Evolutionary conservation across 1,140 invertebrate genomes (phyloP).

Genomic region (Hormaphis cornu): DNA sequence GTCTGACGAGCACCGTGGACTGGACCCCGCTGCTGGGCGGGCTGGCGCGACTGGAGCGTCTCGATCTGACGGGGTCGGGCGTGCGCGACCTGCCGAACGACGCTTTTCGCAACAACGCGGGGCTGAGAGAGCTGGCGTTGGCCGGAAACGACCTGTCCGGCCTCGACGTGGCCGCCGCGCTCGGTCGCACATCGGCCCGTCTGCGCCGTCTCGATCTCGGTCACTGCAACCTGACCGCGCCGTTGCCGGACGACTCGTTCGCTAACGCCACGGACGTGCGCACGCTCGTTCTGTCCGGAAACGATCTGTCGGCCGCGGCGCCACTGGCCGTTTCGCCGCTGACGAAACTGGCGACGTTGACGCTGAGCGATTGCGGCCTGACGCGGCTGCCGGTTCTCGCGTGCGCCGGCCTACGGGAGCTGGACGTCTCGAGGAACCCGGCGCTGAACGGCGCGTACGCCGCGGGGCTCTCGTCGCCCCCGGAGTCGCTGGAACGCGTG

Average conservation of each 20-base stretch:
- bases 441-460: conserved; percentile 58
- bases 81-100: conserved; percentile 55
- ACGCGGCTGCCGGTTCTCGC: conserved; percentile 53
- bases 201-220: conserved; percentile 59
- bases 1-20: conserved; percentile 46
- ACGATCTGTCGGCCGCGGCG: conserved; percentile 56
- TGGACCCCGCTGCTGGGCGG: conserved; percentile 53
- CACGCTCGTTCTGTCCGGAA: conserved; percentile 55
- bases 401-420: conserved; percentile 50
- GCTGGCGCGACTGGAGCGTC: conserved; percentile 51
- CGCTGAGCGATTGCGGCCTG: conserved; percentile 56
- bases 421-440: conserved; percentile 61
- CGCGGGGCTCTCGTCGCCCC: conserved; percentile 52
- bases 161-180: conserved; percentile 53
- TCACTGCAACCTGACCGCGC: conserved; percentile 56
- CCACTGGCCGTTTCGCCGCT: conserved; percentile 55
- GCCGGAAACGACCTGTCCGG: conserved; percentile 56
- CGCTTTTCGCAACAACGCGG: conserved; percentile 55
- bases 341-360: conserved; percentile 54
- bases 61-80: conserved; percentile 53
- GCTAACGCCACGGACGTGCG: conserved; percentile 56
- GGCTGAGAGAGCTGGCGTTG: conserved; percentile 53
- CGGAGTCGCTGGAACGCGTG: conserved; percentile 56
- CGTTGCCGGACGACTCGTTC: conserved; percentile 58
- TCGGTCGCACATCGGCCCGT: conserved; percentile 55